Percentiles rank a stretch among this genome's conserved stretches.
Evolutionary conservation across 1,140 invertebrate genomes (phyloP).

Genomic region (Pseudachorutes palmiensis): DNA sequence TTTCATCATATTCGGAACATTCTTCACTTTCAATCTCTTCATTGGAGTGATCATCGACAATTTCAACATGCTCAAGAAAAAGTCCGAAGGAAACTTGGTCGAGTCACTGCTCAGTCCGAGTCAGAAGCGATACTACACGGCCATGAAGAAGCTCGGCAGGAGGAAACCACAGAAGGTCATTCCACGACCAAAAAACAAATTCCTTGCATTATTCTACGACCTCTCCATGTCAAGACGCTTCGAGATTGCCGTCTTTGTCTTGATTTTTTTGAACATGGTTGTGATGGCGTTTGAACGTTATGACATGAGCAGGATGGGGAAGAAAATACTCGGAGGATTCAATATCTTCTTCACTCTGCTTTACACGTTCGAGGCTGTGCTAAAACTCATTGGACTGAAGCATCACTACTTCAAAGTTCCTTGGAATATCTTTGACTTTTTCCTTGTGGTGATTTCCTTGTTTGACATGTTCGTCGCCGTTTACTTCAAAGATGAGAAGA

Average conservation of each 20-base stretch:
- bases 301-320: constrained; percentile 76
- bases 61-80: constrained; percentile 90
- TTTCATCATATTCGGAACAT: constrained; percentile 85
- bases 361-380: constrained; percentile 84
- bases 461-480: constrained; percentile 84
- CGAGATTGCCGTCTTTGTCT: constrained; percentile 88
- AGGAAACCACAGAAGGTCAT: constrained; percentile 96
- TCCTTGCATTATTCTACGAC: constrained; percentile 91
- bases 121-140: constrained; percentile 95
- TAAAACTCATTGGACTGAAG: constrained; percentile 85
- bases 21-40: constrained; percentile 86
- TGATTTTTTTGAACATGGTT: constrained; percentile 93
- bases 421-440: constrained; percentile 93
- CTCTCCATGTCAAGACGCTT: constrained; percentile 86
- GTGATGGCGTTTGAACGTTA: constrained; percentile 95
- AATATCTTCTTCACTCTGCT: constrained; percentile 94
- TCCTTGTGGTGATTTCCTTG: constrained; percentile 80
- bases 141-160: constrained; percentile 90
- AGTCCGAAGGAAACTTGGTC: constrained; percentile 93
- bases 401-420: constrained; percentile 91
- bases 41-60: constrained; percentile 91
- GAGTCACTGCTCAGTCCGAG: constrained; percentile 95
- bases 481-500: too few species aligned
- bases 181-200: constrained; percentile 83
- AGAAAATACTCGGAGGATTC: constrained; percentile 85